A percentile compares a stretch with the other conserved stretches of the same genome.
phyloP scores from a whole-genome alignment of 1,140 invertebrate species.

The Condylostylus longicornis region DNA sequence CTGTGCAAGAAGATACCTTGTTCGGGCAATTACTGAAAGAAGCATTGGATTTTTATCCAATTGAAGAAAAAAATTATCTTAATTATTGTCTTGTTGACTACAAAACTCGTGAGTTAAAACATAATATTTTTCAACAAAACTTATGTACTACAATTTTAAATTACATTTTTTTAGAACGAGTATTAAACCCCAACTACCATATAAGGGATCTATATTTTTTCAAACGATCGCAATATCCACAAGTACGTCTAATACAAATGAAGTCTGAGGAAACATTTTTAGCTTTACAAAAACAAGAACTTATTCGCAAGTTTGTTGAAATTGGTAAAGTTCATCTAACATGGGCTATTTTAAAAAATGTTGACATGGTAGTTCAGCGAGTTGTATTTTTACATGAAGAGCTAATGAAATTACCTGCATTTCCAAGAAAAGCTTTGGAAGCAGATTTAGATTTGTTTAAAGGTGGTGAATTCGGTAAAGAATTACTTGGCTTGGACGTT shows the following conservation, averaged over 20 bases:
- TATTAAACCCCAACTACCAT: slow-evolving; percentile 70
- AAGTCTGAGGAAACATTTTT: slow-evolving; percentile 79
- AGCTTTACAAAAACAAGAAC: slow-evolving; percentile 81
- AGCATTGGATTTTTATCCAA: slow-evolving; percentile 93
- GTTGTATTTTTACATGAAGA: slow-evolving; percentile 99
- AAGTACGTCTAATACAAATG: slow-evolving; percentile 89
- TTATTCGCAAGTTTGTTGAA: slow-evolving; percentile 91
- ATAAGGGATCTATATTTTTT: slow-evolving; percentile 98
- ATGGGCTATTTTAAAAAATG: slow-evolving; percentile 80
- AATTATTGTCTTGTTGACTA: slow-evolving; percentile 93
- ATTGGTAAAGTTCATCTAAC: slow-evolving; percentile 85
- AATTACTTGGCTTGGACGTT: slow-evolving; percentile 83
- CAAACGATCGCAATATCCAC: slow-evolving; percentile 94
- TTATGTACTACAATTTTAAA: not conserved
- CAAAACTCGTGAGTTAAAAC: slow-evolving; percentile 74
- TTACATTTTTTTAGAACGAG: slow-evolving; percentile 15
- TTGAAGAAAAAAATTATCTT: slow-evolving; percentile 75
- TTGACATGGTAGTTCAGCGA: slow-evolving; percentile 84
- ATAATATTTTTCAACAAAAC: not conserved
- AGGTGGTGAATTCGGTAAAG: slow-evolving; percentile 77
- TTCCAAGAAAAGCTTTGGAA: slow-evolving; percentile 94
- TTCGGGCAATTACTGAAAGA: slow-evolving; percentile 92
- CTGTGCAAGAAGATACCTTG: slow-evolving; percentile 96
- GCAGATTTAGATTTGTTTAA: slow-evolving; percentile 88
- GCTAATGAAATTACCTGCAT: slow-evolving; percentile 94